Evolutionary conservation across 2,797 vertebrate genomes (phyloP).

Genomic region (Zalophus californianus): DNA sequence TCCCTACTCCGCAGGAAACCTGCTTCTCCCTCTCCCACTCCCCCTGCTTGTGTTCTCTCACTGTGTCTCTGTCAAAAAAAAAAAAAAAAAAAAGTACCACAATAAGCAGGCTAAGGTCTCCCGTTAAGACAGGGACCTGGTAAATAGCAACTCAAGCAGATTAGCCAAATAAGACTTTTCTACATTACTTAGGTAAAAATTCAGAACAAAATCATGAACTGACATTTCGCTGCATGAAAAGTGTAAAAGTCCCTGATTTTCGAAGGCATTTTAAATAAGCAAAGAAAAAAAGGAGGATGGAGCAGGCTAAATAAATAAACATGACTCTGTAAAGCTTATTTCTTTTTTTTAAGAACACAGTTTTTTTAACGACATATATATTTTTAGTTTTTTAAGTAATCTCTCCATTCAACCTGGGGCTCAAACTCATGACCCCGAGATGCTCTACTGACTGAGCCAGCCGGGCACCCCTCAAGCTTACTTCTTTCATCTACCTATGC

Average conservation of each 20-base stretch:
- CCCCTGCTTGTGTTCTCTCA: too few species aligned
- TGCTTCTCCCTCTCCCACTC: too few species aligned
- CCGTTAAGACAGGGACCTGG: not conserved
- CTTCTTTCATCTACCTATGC: not conserved
- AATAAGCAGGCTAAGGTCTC: not conserved
- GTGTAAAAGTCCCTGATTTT: not conserved
- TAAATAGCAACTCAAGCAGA: not conserved
- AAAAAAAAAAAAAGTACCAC: not conserved
- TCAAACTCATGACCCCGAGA: not conserved
- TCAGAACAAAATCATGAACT: slow-evolving; percentile 5
- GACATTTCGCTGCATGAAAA: not conserved
- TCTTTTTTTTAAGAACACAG: not conserved
- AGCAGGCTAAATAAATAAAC: not conserved
- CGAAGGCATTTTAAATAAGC: slow-evolving; percentile 38
- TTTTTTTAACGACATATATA: not conserved
- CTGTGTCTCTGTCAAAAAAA: too few species aligned
- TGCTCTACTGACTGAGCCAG: not conserved
- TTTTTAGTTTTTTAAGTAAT: not conserved
- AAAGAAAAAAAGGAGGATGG: not conserved
- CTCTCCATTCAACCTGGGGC: not conserved
- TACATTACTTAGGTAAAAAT: not conserved
- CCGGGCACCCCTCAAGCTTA: not conserved
- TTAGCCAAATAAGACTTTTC: not conserved
- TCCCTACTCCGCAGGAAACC: too few species aligned
- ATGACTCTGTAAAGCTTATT: not conserved